These are phyloP conservation scores for Polymixis lichenea DNA, from an alignment of 2,888 invertebrate species.

Conservation along the genomic window DNA sequence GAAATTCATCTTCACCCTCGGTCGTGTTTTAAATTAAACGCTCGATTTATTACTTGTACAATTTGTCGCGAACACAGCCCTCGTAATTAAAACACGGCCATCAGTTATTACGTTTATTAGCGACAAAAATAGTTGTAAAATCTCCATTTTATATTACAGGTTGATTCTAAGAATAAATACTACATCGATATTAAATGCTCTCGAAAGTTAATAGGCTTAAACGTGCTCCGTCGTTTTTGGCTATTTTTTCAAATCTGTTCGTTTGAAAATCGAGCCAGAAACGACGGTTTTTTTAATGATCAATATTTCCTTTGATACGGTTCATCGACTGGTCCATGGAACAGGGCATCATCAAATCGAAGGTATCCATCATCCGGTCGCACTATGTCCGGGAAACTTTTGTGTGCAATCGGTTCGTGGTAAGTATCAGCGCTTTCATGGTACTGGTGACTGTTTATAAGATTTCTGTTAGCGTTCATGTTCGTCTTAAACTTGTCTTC, in stretches of 20 bases:
- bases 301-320: constrained; percentile 87
- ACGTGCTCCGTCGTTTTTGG: constrained; percentile 60
- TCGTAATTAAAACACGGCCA: constrained; percentile 82
- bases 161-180: constrained; percentile 73
- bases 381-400: constrained; percentile 80
- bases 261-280: constrained; percentile 73
- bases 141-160: constrained; percentile 66
- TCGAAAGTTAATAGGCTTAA: constrained; percentile 42
- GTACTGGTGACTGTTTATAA: constrained; percentile 88
- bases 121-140: constrained; percentile 78
- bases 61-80: constrained; percentile 86
- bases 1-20: constrained; percentile 90
- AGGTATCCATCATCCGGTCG: constrained; percentile 84
- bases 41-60: constrained; percentile 89
- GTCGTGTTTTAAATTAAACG: constrained; percentile 89
- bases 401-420: constrained; percentile 80
- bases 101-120: constrained; percentile 88
- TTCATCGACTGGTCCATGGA: constrained; percentile 85
- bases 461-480: constrained; percentile 77
- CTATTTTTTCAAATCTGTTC: constrained; percentile 69
- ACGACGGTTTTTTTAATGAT: constrained; percentile 53
- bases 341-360: constrained; percentile 85
- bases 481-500: constrained; percentile 78
- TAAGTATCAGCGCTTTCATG: constrained; percentile 81
- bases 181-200: constrained; percentile 61